Conservation (phyloP, 2,113 vertebrate species). For the Verasper variegatus region DNA sequence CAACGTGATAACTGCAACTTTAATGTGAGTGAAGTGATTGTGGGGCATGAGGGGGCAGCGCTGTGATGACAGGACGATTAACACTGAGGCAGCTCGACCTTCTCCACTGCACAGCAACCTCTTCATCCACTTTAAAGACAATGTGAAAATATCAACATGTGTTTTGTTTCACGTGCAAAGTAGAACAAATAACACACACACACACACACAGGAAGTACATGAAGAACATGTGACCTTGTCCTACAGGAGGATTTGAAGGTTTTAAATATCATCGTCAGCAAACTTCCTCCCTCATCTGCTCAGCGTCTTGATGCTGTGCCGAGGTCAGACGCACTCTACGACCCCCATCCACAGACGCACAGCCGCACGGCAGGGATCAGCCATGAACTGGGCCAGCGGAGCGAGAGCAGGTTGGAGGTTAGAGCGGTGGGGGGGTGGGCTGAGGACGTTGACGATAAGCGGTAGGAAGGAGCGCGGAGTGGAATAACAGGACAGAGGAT, state of each 20-base stretch:
- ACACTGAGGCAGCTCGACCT: not conserved
- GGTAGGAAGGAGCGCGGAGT: not conserved
- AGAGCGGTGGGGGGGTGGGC: not conserved
- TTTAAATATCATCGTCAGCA: not conserved
- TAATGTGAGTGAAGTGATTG: conserved; percentile 21
- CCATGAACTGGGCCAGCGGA: not conserved
- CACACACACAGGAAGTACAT: not conserved
- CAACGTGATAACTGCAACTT: not conserved
- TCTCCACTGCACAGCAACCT: too few species aligned
- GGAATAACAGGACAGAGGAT: not conserved
- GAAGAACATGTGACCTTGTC: not conserved
- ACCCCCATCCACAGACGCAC: not conserved
- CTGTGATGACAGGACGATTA: not conserved
- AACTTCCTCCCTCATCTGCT: too few species aligned
- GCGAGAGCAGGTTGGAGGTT: not conserved
- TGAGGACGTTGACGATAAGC: not conserved
- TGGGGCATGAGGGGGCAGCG: conserved; percentile 5
- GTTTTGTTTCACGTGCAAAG: too few species aligned
- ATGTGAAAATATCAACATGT: too few species aligned
- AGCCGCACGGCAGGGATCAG: too few species aligned
- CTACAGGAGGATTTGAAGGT: not conserved
- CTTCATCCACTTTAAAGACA: too few species aligned
- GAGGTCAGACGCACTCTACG: not conserved
- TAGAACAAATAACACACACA: too few species aligned
- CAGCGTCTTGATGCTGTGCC: too few species aligned